A percentile compares a stretch with the other conserved stretches of the same genome.
Conservation (phyloP, 2,113 vertebrate genomes). For the Pluvialis apricaria region DNA sequence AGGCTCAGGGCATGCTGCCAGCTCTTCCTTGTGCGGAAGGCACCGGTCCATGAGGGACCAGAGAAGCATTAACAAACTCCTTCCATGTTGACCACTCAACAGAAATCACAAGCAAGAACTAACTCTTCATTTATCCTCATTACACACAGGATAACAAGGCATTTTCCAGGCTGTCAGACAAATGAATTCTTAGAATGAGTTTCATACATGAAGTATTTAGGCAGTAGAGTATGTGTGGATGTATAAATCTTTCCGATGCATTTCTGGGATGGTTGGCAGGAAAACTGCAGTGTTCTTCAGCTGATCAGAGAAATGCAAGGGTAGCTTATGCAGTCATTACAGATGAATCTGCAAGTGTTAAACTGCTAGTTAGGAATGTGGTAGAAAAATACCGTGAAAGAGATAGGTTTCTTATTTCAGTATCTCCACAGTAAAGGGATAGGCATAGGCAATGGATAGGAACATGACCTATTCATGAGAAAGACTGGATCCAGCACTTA, state of each 20-base stretch:
- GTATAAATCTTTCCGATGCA: background rate
- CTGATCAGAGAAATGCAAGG: background rate
- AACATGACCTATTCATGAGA: background rate
- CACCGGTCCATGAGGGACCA: accelerated
- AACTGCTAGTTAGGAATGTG: background rate
- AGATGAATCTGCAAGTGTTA: background rate
- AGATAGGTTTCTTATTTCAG: background rate
- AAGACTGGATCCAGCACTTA: background rate
- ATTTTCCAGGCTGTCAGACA: background rate
- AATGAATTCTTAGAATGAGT: background rate
- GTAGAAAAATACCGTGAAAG: background rate
- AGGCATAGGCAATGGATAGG: background rate
- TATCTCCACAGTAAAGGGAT: background rate
- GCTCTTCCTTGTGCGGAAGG: background rate
- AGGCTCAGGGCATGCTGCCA: background rate
- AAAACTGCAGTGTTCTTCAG: background rate
- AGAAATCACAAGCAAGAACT: background rate
- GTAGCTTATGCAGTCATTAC: background rate
- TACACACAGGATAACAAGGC: background rate
- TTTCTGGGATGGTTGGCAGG: background rate
- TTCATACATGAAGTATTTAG: background rate
- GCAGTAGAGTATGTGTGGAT: background rate
- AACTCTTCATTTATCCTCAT: background rate
- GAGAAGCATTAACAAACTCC: background rate
- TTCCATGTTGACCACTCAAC: background rate